These are phyloP conservation scores for Thymelicus lineola DNA, from an alignment of 2,888 invertebrate species.

Conservation along the genomic window DNA sequence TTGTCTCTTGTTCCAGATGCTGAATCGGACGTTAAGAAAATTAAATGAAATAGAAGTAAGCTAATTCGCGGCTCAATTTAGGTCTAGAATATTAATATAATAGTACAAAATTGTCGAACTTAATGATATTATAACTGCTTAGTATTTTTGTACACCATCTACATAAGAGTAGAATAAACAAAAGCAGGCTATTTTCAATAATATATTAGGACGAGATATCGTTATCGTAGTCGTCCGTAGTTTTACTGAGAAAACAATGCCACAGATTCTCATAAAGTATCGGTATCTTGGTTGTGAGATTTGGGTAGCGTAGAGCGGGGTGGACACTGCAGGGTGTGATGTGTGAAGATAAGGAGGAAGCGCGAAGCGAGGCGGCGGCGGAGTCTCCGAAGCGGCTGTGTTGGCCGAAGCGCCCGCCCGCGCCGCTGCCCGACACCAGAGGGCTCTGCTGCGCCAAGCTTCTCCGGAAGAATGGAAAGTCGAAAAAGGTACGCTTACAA, in stretches of 20 bases:
- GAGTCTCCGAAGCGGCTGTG: constrained; percentile 72
- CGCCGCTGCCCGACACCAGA: constrained; percentile 88
- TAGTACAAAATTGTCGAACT: constrained; percentile 80
- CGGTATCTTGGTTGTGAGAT: constrained; percentile 77
- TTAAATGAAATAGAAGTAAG: constrained; percentile 59
- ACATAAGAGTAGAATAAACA: constrained; percentile 46
- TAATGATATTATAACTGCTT: constrained; percentile 51
- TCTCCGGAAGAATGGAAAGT: constrained; percentile 92
- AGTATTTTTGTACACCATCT: constrained; percentile 43
- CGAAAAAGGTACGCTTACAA: constrained; percentile 87
- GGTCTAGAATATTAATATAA: constrained; percentile 52
- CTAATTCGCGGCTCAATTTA: constrained; percentile 51
- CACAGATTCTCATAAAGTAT: constrained; percentile 77
- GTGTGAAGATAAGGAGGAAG: constrained; percentile 82
- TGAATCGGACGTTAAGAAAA: constrained; percentile 77
- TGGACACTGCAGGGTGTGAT: constrained; percentile 55
- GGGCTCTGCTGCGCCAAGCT: constrained; percentile 94
- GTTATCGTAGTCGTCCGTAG: constrained; percentile 62
- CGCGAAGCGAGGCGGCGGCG: constrained; percentile 69
- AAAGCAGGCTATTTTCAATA: constrained; percentile 62
- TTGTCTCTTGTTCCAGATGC: constrained; percentile 76
- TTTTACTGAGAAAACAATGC: constrained; percentile 77
- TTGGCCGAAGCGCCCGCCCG: constrained; percentile 75
- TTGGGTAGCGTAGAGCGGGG: constrained; percentile 61
- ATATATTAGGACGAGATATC: constrained; percentile 69